Evolutionary conservation across 1,140 invertebrate genomes (phyloP), one percentile per base, ranked within the genome.

Genomic region (Chymomyza costata): DNA sequence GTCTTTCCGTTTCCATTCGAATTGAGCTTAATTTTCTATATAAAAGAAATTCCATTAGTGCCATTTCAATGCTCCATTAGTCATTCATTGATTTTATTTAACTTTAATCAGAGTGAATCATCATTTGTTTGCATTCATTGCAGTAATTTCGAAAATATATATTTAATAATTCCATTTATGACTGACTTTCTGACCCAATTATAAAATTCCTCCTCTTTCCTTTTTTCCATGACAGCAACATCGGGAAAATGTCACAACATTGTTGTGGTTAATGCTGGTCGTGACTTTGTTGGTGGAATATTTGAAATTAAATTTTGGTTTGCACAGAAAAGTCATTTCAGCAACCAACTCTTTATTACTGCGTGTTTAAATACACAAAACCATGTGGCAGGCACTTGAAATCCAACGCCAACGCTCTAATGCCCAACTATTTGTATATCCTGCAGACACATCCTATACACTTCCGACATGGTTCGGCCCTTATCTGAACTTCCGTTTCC

Each of bases 31-130:
- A 46, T 41, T 60, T 32, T 8, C 58, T n/a, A n/a, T n/a, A 37
- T 37, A 30, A 62, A 51, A 51, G 41, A 40, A 17, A 21, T 11
- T 59, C 34, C 39, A 34, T 60, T 47, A 18, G 19, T 52, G 60
- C 35, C 41, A 47, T 43, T 32, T 62, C 13, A 48, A 40, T 55
- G 44, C 18, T 25, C 63, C 44, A 63, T 64, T 64, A 44, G 32
- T 16, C 28, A 39, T 39, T 16, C 28, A 39, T 39, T 25, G 13
- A 14, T 43, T 47, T 41, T 6, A 41, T 34, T 49, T 17, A n/a
- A 8, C 21, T 35, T 17, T n/a, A 13, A 57, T 31, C 28, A 15
- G 35, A 13, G 14, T 8, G 17, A 57, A 39, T n/a, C n/a, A n/a
- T n/a, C n/a, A n/a, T n/a, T n/a, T n/a, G n/a, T n/a, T n/a, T n/a